Percentiles rank a stretch among this genome's conserved stretches.
Evolutionary conservation across 2,113 vertebrate species (phyloP).

Genomic region (Catagonus wagneri): DNA sequence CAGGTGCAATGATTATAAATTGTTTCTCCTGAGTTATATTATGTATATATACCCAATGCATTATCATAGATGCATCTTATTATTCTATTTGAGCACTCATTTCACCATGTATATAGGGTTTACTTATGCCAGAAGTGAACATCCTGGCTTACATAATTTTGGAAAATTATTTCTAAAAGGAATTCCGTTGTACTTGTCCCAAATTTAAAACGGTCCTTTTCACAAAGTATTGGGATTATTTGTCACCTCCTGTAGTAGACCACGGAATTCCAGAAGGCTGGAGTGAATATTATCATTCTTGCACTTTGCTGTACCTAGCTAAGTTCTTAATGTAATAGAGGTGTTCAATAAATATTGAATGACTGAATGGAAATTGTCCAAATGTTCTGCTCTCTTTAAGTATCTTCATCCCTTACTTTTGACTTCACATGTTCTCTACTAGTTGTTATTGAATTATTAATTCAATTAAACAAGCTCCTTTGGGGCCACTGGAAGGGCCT

Average conservation of each 20-base stretch:
- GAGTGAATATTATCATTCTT: not conserved
- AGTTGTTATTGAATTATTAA: constrained; percentile 72
- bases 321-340: constrained; percentile 39
- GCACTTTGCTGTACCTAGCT: constrained; percentile 3
- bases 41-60: not conserved
- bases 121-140: not conserved
- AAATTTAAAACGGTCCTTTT: not conserved
- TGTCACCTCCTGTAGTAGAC: not conserved
- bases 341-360: constrained; percentile 72
- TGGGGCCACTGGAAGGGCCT: not conserved
- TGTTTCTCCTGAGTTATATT: not conserved
- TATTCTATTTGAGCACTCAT: not conserved
- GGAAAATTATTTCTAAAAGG: not conserved
- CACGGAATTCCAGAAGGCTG: not conserved
- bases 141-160: not conserved
- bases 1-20: accelerated
- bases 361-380: constrained; percentile 26
- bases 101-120: not conserved
- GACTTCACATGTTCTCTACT: not conserved
- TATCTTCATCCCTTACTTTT: constrained; percentile 46
- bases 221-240: not conserved
- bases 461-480: constrained; percentile 50
- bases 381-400: constrained; percentile 49
- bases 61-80: not conserved
- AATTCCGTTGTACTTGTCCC: not conserved